Conservation (phyloP, 35 echinoderm and acorn worm genomes). For the Eucidaris tribuloides region DNA sequence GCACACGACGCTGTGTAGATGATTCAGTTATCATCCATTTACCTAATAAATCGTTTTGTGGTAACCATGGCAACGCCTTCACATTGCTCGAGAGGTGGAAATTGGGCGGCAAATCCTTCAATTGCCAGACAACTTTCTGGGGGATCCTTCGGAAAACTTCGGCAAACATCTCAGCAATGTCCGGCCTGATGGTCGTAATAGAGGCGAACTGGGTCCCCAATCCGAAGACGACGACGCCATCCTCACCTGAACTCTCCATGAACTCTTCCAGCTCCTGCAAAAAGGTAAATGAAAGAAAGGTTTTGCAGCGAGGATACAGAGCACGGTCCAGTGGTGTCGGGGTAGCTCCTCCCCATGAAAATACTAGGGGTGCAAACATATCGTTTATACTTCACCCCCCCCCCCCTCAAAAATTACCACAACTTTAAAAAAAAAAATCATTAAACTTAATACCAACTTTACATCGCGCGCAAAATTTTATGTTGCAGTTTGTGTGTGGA, state of each 20-base stretch:
- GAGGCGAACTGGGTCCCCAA: neutral
- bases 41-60: slow-evolving; percentile 74
- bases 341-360: too few species aligned
- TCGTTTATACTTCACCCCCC: too few species aligned
- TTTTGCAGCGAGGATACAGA: too few species aligned
- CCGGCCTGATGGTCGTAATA: neutral
- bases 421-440: too few species aligned
- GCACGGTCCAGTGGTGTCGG: too few species aligned
- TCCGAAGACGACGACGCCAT: neutral
- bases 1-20: neutral
- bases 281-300: neutral
- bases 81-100: slow-evolving; percentile 35
- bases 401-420: too few species aligned
- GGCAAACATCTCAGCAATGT: slow-evolving; percentile 22
- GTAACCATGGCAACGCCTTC: slow-evolving; percentile 36
- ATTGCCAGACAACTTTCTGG: slow-evolving; percentile 17
- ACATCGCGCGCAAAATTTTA: too few species aligned
- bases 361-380: too few species aligned
- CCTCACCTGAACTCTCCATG: neutral
- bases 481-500: too few species aligned
- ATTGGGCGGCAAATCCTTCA: slow-evolving; percentile 7
- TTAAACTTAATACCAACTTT: too few species aligned
- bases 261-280: neutral
- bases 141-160: slow-evolving; percentile 21
- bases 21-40: neutral